Evolutionary conservation across 1,140 invertebrate genomes (phyloP).

Genomic region (Heterodera carotae): DNA sequence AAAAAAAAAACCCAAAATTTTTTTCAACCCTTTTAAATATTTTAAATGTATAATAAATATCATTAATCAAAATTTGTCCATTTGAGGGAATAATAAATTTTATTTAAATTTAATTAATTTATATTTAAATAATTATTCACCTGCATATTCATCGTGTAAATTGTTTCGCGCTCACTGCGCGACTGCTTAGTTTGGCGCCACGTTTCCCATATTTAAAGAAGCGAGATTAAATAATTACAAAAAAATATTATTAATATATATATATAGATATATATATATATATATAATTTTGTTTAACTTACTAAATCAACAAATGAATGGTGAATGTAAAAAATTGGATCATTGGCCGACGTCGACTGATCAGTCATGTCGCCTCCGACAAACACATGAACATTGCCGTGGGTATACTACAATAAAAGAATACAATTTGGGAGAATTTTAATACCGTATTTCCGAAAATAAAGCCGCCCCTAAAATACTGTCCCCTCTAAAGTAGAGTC

Average conservation of each 20-base stretch:
- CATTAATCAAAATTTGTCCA: no score
- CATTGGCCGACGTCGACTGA: slow-evolving; percentile 52
- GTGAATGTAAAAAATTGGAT: slow-evolving; percentile 53
- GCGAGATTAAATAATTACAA: slow-evolving; percentile 55
- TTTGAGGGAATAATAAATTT: no score
- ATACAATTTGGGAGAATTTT: not conserved
- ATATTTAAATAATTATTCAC: slow-evolving; percentile 10
- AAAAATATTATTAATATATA: slow-evolving; percentile 5
- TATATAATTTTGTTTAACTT: not conserved
- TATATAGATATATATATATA: not conserved
- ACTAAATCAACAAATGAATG: slow-evolving; percentile 66
- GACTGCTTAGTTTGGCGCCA: slow-evolving; percentile 30
- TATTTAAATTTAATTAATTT: not conserved
- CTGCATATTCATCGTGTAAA: slow-evolving; percentile 51
- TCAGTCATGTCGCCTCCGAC: slow-evolving; percentile 59
- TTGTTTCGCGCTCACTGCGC: slow-evolving; percentile 47
- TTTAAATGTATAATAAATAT: no score
- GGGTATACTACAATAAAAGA: slow-evolving; percentile 48
- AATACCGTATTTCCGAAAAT: not conserved
- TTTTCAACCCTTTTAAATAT: no score
- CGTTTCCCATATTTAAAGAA: slow-evolving; percentile 56
- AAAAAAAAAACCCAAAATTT: slow-evolving; percentile 4
- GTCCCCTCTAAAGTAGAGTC: no score
- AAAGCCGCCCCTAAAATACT: no score
- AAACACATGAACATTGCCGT: slow-evolving; percentile 62